Evolutionary conservation across 37 sponge, comb jelly and placozoan genomes (phyloP).

Genomic region (Aplysina aerophoba): DNA sequence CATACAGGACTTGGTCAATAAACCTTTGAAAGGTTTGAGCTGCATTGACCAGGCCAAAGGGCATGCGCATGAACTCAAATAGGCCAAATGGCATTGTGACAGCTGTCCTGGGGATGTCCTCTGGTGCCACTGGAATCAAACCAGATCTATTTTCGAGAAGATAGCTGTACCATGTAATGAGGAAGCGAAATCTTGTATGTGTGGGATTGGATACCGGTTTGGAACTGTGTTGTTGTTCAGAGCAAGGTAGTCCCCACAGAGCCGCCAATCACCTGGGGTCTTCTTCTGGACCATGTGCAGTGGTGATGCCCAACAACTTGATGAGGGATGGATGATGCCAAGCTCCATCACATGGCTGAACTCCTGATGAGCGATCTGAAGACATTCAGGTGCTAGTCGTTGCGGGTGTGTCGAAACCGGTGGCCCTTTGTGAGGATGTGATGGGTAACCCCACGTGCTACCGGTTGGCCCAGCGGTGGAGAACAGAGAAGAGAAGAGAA

Average conservation of each 20-base stretch:
- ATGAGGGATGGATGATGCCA: slow-evolving; percentile 51
- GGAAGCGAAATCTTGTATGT: slow-evolving; percentile 64
- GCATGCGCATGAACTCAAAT: slow-evolving; percentile 63
- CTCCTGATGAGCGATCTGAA: no score
- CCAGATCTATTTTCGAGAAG: no score
- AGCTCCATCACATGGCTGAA: slow-evolving; percentile 38
- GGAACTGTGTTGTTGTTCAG: slow-evolving; percentile 60
- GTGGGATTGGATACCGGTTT: slow-evolving; percentile 71
- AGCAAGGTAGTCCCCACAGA: slow-evolving; percentile 77
- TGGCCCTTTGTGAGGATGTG: slow-evolving; percentile 53
- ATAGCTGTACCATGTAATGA: slow-evolving; percentile 53
- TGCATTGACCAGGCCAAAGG: slow-evolving; percentile 61
- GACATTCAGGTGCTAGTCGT: slow-evolving; percentile 46
- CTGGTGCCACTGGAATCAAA: no score
- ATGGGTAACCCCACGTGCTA: slow-evolving; percentile 15
- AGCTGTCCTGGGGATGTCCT: no score
- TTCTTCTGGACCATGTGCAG: slow-evolving; percentile 68
- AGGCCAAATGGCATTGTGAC: slow-evolving; percentile 69
- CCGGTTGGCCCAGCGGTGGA: neutral
- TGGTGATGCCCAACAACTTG: slow-evolving; percentile 45
- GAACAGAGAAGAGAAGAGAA: slow-evolving; percentile 11
- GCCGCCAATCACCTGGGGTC: slow-evolving; percentile 68
- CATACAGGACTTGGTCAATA: slow-evolving; percentile 61
- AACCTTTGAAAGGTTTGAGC: slow-evolving; percentile 66
- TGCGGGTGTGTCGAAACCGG: slow-evolving; percentile 51